phyloP scores from a whole-genome alignment of 1,140 invertebrate species.

The Trichonephila inaurata region DNA sequence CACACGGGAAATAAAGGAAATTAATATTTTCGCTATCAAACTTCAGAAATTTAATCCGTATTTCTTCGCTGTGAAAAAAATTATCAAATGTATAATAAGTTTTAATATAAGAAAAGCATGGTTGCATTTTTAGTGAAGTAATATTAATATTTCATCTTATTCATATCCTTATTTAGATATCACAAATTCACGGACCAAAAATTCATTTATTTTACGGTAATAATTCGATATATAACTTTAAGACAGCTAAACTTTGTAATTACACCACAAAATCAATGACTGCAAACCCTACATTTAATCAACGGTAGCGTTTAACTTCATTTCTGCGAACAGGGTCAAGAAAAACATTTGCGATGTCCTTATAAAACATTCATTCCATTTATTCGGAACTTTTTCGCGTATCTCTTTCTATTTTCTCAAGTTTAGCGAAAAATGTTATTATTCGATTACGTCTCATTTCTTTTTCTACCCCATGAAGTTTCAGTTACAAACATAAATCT shows the following conservation, averaged over 20 bases:
- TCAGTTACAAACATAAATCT: not conserved
- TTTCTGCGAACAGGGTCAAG: not conserved
- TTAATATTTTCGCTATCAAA: no score
- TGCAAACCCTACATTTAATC: conserved; percentile 19
- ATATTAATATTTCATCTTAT: no score
- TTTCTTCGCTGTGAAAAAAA: no score
- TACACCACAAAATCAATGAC: not conserved
- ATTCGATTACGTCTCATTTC: not conserved
- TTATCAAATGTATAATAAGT: no score
- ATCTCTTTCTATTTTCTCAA: not conserved
- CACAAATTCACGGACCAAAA: not conserved
- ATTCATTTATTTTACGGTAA: not conserved
- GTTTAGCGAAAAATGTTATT: not conserved
- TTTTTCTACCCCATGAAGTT: not conserved
- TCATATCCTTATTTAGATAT: not conserved
- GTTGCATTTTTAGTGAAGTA: no score
- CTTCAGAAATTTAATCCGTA: no score
- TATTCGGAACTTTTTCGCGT: not conserved
- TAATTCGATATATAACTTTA: not conserved
- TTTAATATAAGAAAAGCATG: no score
- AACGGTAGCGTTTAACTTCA: conserved; percentile 17
- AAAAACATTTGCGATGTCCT: not conserved
- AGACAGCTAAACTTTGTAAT: not conserved
- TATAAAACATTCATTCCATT: not conserved
- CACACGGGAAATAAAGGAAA: no score